Percentiles rank a stretch among this genome's conserved stretches.
phyloP scores from a whole-genome alignment of 2,113 vertebrate species.

The Phalacrocorax brasilianus region DNA sequence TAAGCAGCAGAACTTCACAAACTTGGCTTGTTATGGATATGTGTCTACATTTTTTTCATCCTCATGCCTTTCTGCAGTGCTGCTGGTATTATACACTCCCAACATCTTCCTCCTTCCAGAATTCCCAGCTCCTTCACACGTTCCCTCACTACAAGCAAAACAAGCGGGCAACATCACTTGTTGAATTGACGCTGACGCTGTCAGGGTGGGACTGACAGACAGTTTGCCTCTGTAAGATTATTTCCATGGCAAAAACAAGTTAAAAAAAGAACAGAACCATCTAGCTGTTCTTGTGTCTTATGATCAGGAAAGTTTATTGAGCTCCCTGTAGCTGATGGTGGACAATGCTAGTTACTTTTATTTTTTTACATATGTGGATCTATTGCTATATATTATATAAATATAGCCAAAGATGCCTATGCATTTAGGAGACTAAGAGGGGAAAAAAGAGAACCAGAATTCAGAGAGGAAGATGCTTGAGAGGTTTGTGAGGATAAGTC shows the following conservation, averaged over 20 bases:
- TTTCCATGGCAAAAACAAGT: neutral
- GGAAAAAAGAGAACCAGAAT: neutral
- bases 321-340: rapidly evolving
- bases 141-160: neutral
- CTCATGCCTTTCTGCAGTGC: neutral
- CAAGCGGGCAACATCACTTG: neutral
- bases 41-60: neutral
- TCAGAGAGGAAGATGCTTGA: neutral
- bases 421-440: neutral
- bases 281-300: neutral
- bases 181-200: neutral
- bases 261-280: neutral
- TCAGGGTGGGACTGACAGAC: neutral
- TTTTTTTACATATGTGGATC: neutral
- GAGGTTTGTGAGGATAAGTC: neutral
- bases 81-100: neutral
- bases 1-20: neutral
- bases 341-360: rapidly evolving
- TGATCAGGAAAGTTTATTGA: neutral
- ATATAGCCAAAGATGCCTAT: neutral
- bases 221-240: neutral
- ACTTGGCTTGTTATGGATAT: neutral
- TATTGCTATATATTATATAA: neutral
- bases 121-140: neutral
- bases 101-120: neutral